A percentile compares a stretch with the other conserved stretches of the same genome.
phyloP scores from a whole-genome alignment of 2,888 invertebrate species.

The Mythimna ferrago region DNA sequence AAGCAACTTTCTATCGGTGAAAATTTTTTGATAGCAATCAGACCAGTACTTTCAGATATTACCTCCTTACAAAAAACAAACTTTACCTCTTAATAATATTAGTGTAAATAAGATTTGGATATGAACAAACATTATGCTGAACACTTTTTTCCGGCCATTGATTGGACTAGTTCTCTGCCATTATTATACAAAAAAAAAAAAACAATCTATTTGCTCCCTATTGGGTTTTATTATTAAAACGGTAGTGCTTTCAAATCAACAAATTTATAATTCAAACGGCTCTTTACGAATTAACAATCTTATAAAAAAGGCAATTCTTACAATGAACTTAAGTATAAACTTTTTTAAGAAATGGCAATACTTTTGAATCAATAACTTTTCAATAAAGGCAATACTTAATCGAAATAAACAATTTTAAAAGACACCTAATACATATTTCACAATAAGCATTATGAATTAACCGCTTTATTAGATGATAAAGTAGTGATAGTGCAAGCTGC shows the following conservation, averaged over 20 bases:
- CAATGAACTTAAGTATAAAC: background rate
- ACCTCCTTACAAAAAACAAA: too few relatives aligned
- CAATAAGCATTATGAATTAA: too few relatives aligned
- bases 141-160: too few relatives aligned
- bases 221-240: slow-evolving; percentile 1
- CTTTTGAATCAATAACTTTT: background rate
- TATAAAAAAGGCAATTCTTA: background rate
- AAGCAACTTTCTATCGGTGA: too few relatives aligned
- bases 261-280: background rate
- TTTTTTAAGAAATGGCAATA: background rate
- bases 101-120: background rate
- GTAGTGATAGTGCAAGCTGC: too few relatives aligned
- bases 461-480: too few relatives aligned
- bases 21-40: too few relatives aligned
- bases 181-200: background rate
- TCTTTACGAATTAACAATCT: background rate
- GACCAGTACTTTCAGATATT: too few relatives aligned
- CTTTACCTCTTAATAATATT: too few relatives aligned
- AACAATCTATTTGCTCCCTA: background rate
- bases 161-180: background rate
- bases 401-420: too few relatives aligned
- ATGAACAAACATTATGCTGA: background rate
- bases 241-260: background rate
- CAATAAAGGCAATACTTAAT: too few relatives aligned
- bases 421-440: too few relatives aligned